Conservation (phyloP, 2,888 invertebrate species). For the Caenorhabditis sinica region DNA sequence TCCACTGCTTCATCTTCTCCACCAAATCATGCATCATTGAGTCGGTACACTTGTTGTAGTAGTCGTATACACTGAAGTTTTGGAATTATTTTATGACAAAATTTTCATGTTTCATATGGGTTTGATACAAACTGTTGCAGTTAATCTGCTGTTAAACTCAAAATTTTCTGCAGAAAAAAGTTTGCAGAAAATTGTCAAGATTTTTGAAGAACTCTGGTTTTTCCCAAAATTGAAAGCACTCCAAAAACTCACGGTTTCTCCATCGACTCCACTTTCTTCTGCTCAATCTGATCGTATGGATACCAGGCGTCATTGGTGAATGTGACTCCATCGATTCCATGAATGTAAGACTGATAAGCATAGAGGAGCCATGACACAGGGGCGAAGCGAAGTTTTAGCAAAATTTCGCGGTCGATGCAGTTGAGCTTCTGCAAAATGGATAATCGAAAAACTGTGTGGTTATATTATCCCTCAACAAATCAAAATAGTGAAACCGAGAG, state of each 20-base stretch:
- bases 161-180: too few species aligned
- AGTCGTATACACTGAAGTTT: constrained; percentile 69
- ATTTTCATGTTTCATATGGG: too few species aligned
- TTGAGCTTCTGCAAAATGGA: constrained; percentile 58
- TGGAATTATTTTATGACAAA: neutral
- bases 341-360: constrained; percentile 53
- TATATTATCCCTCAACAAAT: neutral
- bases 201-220: too few species aligned
- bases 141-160: too few species aligned
- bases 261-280: constrained; percentile 38
- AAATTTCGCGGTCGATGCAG: constrained; percentile 50
- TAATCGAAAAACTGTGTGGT: too few species aligned
- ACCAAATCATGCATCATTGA: constrained; percentile 68
- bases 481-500: neutral
- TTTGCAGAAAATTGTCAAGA: too few species aligned
- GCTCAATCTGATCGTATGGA: constrained; percentile 66
- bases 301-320: constrained; percentile 73
- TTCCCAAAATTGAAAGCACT: too few species aligned
- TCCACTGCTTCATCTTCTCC: constrained; percentile 62
- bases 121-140: too few species aligned
- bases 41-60: constrained; percentile 60
- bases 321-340: constrained; percentile 68
- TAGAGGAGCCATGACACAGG: constrained; percentile 72
- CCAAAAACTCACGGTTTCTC: constrained; percentile 28
- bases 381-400: constrained; percentile 68